A percentile compares a stretch with the other conserved stretches of the same genome.
Conservation (phyloP, 2,113 vertebrate species). For the Triplophysa dalaica region DNA sequence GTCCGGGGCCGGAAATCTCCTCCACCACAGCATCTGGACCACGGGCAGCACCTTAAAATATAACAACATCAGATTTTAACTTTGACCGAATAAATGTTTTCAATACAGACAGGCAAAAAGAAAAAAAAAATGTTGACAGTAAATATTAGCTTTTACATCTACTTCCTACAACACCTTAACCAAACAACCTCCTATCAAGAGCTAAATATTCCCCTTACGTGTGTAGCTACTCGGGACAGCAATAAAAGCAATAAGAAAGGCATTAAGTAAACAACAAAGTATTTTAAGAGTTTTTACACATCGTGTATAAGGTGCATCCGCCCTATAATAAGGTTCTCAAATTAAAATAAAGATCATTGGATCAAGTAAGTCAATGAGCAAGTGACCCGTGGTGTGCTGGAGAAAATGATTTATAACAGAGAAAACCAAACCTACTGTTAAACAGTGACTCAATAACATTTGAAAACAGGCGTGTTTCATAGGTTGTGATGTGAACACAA, state of each 20-base stretch:
- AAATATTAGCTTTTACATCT: conserved; percentile 10
- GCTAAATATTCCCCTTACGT: neutral
- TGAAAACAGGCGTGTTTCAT: too few species aligned
- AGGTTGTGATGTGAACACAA: too few species aligned
- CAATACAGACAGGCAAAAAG: neutral
- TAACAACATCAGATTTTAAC: neutral
- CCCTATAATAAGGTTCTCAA: too few species aligned
- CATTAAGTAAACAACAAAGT: neutral
- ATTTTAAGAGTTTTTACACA: neutral
- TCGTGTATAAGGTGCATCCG: too few species aligned
- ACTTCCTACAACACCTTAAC: conserved; percentile 40
- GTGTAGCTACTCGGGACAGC: neutral
- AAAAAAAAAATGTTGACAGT: neutral
- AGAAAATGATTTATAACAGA: too few species aligned
- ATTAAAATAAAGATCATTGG: too few species aligned
- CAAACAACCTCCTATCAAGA: conserved; percentile 33
- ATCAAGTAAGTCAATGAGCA: too few species aligned
- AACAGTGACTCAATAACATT: too few species aligned
- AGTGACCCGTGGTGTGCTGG: too few species aligned
- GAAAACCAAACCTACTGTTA: too few species aligned
- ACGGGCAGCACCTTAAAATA: conserved; percentile 85
- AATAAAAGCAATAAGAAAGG: neutral
- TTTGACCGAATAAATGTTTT: too few species aligned
- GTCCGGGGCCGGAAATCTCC: conserved; percentile 91
- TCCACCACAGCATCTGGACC: conserved; percentile 89